A percentile compares a stretch with the other conserved stretches of the same genome.
Conservation (phyloP, 2,797 vertebrate species). For the Alca torda region DNA sequence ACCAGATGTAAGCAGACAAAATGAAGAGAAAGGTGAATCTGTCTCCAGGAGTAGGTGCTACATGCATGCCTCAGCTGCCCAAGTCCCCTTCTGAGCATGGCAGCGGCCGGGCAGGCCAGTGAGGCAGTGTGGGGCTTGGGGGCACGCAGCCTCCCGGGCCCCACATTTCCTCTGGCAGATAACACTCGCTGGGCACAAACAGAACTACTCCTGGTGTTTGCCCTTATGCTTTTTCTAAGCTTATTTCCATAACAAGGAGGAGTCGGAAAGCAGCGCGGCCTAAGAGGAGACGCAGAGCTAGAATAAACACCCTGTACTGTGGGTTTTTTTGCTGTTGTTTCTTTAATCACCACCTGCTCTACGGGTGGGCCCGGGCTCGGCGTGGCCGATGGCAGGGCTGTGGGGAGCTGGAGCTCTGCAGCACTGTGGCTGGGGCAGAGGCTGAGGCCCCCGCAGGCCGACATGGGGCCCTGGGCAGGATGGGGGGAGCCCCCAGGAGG, state of each 20-base stretch:
- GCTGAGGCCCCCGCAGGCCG: fast-evolving
- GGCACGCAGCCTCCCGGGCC: fast-evolving
- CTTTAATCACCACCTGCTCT: background rate
- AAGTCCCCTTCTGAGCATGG: background rate
- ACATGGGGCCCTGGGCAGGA: background rate
- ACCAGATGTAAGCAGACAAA: background rate
- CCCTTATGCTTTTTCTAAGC: background rate
- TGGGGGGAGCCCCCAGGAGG: fast-evolving
- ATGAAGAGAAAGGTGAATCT: background rate
- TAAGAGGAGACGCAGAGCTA: background rate
- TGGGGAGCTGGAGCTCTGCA: background rate
- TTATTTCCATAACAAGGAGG: background rate
- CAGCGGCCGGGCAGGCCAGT: background rate
- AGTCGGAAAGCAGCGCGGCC: background rate
- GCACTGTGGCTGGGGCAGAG: background rate
- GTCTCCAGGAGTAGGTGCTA: background rate
- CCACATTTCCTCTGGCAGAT: background rate
- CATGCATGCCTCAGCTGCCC: fast-evolving
- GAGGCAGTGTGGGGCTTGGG: fast-evolving
- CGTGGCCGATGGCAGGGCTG: fast-evolving
- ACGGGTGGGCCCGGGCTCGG: fast-evolving
- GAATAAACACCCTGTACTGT: background rate
- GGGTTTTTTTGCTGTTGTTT: background rate
- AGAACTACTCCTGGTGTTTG: background rate
- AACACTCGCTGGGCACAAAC: background rate